These are phyloP conservation scores for Saccostrea echinata DNA, from an alignment of 1,140 invertebrate genomes.

Conservation along the genomic window DNA sequence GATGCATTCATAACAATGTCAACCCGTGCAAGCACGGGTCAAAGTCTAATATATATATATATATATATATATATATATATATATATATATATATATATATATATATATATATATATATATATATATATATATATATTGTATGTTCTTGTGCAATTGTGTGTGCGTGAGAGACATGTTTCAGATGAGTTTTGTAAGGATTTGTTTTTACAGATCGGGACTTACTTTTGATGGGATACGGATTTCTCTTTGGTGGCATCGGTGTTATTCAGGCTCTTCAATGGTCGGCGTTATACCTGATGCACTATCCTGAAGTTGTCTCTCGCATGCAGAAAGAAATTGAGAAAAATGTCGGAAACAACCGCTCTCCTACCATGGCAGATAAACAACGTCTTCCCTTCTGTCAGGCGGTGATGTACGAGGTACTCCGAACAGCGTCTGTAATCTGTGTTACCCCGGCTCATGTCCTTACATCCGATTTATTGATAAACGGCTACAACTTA, in stretches of 20 bases:
- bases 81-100: too few species aligned
- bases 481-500: slow-evolving; percentile 53
- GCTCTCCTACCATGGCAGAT: slow-evolving; percentile 91
- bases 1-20: too few species aligned
- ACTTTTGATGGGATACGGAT: neutral
- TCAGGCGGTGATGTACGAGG: slow-evolving; percentile 74
- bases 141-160: too few species aligned
- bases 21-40: too few species aligned
- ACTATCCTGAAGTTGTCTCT: slow-evolving; percentile 86
- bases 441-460: slow-evolving; percentile 50
- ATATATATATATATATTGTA: too few species aligned
- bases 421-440: slow-evolving; percentile 72
- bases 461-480: slow-evolving; percentile 31
- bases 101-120: too few species aligned
- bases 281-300: slow-evolving; percentile 90
- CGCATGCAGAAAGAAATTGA: slow-evolving; percentile 93
- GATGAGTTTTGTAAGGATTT: too few species aligned
- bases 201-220: neutral
- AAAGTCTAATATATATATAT: too few species aligned
- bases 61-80: too few species aligned
- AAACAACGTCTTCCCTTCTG: slow-evolving; percentile 63
- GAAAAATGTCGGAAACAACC: slow-evolving; percentile 86
- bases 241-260: neutral
- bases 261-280: slow-evolving; percentile 84
- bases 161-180: too few species aligned